A percentile compares a stretch with the other conserved stretches of the same genome.
Evolutionary conservation across 2,888 invertebrate genomes (phyloP).

Genomic region (Chrysolina oricalcia): DNA sequence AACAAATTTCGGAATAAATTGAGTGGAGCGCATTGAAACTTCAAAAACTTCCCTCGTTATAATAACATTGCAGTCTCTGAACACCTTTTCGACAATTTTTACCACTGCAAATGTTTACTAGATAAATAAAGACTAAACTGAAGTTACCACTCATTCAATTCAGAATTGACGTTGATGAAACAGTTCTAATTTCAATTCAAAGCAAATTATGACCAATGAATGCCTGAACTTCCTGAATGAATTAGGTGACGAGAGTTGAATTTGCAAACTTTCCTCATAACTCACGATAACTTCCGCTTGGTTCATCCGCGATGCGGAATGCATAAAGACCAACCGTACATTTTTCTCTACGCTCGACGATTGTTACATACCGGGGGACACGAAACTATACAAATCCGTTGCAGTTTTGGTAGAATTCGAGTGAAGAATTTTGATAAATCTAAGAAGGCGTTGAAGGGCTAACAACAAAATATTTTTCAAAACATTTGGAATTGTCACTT

Average conservation of each 20-base stretch:
- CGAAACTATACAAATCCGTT: too few species aligned
- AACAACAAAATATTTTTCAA: too few species aligned
- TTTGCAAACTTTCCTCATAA: slow-evolving; percentile 6
- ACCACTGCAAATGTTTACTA: not conserved
- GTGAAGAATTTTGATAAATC: too few species aligned
- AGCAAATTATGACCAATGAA: not conserved
- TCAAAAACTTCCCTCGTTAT: too few species aligned
- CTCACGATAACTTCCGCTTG: slow-evolving; percentile 8
- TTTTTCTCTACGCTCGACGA: not conserved
- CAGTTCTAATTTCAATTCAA: not conserved
- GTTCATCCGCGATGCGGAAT: not conserved
- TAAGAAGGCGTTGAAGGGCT: too few species aligned
- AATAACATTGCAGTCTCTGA: too few species aligned
- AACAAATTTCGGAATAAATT: too few species aligned
- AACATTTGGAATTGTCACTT: too few species aligned
- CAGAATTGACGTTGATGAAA: slow-evolving; percentile 9
- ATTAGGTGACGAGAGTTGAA: not conserved
- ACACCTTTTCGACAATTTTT: too few species aligned
- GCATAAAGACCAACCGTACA: not conserved
- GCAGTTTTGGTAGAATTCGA: too few species aligned
- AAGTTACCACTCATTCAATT: not conserved
- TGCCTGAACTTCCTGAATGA: slow-evolving; percentile 2
- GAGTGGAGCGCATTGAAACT: too few species aligned
- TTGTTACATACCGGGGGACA: too few species aligned
- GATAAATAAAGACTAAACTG: not conserved